Base-by-base conservation (phyloP, 2,797 vertebrate genomes). In the Hoplostethus atlanticus region DNA sequence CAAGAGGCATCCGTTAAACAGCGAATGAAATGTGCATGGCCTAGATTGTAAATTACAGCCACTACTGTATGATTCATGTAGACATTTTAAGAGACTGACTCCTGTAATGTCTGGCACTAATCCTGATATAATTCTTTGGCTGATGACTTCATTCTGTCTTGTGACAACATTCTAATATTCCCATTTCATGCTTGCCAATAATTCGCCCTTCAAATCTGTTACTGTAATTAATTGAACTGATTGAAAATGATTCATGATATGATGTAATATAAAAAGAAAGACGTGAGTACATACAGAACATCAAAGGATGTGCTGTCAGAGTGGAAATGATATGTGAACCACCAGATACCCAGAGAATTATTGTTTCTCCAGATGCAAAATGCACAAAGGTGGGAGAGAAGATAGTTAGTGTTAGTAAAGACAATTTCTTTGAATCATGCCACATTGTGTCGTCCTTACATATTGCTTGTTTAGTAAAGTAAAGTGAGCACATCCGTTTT, bases 91-190 rank as follows among this genome's bases (percentile, higher is more conserved):
- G 11, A 50, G 34, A 28, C 0, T 34, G 34, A 46, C 62, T 21
- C 56, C 47, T 68, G n/a, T 60, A 56, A 57, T n/a, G 21, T 66
- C 61, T 63, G 58, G 4, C 46, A 77, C 42, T 1, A n/a, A 47
- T 75, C 13, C 48, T 64, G 42, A 54, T 28, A 61, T 21, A 68
- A 70, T 50, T 75, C 46, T 47, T 13, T 84, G 62, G 62, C 68
- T 51, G 4, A 66, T 56, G 48, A 17, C 12, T 44, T 51, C 55
- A 31, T 52, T 69, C 9, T 51, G 67, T 74, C 42, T 0, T 0
- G 31, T 56, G 25, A 60, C 38, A 62, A 31, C 15, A 8, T 7
- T 50, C 6, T 17, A 17, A 50, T 50, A 50, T 50, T 65, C 59
- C 3, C 13, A 34, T 11, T 2, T 36, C 28, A 47, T 64, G 0